Evolutionary conservation across 2,113 vertebrate genomes (phyloP), one percentile per base, ranked within the genome.

Genomic region (Eulemur macaco): DNA sequence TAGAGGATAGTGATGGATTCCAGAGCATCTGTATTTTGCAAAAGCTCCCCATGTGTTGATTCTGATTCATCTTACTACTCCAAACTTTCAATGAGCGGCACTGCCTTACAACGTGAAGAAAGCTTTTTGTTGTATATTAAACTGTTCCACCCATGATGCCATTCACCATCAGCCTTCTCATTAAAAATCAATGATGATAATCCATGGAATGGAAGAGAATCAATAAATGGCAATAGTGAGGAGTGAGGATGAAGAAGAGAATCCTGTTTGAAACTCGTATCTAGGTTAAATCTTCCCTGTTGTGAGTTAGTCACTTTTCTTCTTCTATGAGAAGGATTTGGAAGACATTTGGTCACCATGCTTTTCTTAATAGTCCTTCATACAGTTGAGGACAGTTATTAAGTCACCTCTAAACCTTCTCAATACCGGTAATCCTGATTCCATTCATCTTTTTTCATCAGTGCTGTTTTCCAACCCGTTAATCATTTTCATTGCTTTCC

Each of bases 401-500:
- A 89, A 95, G 97, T 97, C 96, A 97, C 97, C 97, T 97, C 96
- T 97, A 97, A 96, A 94, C 93, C 92, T 94, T 96, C 91, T 92
- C 95, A 93, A 83, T 96, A 92, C 93, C 77, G 13, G 86, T 93
- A 95, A 97, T 92, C 95, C 94, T 93, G 66, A 97, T 81, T 96
- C 93, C 86, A 93, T 94, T 94, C 97, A 98, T 98, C 97, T 93
- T 90, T 98, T 97, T 96, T 97, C 97, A 98, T 97, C 97, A 96
- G 93, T 29, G 94, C 97, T 95, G 64, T 95, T 97, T 96, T 96
- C 96, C 96, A 94, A 95, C 91, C 87, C 60, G 37, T 98, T 98
- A 98, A 98, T 98, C 98, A 98, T 97, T 98, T 98, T 97, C 96
- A 98, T 98, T 97, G 96, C 97, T 97, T 87, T 98, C 96, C 88